These are phyloP conservation scores for Cnemophilus loriae DNA, from an alignment of 2,113 vertebrate genomes.

Conservation along the genomic window DNA sequence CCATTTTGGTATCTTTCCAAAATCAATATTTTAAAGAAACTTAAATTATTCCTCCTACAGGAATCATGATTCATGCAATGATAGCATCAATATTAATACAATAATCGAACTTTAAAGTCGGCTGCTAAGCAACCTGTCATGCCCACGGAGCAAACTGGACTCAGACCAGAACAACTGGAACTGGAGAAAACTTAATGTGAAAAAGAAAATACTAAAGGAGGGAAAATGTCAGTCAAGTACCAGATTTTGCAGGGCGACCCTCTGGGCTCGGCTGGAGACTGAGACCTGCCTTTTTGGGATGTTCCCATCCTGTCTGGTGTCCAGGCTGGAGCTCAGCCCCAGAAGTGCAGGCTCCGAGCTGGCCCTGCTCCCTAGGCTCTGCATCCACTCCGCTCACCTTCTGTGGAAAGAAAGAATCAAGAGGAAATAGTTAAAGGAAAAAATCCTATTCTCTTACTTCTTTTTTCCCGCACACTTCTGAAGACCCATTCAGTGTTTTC, in stretches of 20 bases:
- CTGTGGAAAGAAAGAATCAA: neutral
- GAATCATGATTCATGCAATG: neutral
- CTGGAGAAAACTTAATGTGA: neutral
- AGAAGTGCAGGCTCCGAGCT: rapidly evolving
- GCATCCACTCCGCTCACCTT: rapidly evolving
- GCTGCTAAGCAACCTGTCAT: conserved; percentile 14
- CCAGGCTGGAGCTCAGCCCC: neutral
- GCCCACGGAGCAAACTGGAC: neutral
- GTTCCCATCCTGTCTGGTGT: neutral
- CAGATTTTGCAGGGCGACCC: neutral
- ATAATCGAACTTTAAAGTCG: conserved; percentile 30
- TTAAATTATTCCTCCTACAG: conserved; percentile 22
- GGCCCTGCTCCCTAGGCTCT: neutral
- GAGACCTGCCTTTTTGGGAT: neutral
- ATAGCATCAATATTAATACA: conserved; percentile 42
- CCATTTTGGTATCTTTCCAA: neutral
- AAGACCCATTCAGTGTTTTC: neutral
- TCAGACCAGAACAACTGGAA: neutral
- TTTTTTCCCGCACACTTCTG: neutral
- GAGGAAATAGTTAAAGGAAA: neutral
- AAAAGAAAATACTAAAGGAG: neutral
- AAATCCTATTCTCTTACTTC: neutral
- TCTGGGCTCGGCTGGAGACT: neutral
- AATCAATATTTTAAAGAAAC: conserved; percentile 42
- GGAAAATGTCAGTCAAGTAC: rapidly evolving